Evolutionary conservation across 2,797 vertebrate genomes (phyloP).

Genomic region (Pantherophis vulpinus): DNA sequence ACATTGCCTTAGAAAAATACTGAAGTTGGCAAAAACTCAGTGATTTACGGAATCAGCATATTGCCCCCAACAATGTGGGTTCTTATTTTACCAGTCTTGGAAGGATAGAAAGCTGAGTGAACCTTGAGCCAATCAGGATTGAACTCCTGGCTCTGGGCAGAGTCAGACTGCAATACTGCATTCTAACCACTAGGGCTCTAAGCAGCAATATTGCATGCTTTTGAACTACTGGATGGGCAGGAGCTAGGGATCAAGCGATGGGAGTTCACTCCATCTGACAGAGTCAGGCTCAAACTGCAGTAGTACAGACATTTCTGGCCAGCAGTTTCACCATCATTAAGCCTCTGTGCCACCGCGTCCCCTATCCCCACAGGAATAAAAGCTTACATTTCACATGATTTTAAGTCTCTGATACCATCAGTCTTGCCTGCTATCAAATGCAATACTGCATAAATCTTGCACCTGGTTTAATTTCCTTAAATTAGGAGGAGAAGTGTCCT

Average conservation of each 20-base stretch:
- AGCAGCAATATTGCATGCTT: not conserved
- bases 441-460: not conserved
- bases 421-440: not conserved
- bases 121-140: not conserved
- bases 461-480: not conserved
- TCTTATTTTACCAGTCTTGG: not conserved
- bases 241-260: not conserved
- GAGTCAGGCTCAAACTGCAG: not conserved
- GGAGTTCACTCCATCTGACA: not conserved
- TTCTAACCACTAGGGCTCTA: not conserved
- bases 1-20: not conserved
- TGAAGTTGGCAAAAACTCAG: not conserved
- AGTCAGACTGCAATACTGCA: not conserved
- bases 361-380: not conserved
- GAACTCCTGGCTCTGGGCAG: not conserved
- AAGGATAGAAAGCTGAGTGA: not conserved
- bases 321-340: not conserved
- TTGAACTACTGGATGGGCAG: not conserved
- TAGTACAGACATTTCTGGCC: not conserved
- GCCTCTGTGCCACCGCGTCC: not conserved
- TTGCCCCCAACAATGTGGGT: not conserved
- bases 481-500: not conserved
- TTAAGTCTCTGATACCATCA: not conserved
- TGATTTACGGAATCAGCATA: not conserved
- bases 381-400: not conserved